Evolutionary conservation across 2,113 vertebrate genomes (phyloP).

Genomic region (Calonectris borealis): DNA sequence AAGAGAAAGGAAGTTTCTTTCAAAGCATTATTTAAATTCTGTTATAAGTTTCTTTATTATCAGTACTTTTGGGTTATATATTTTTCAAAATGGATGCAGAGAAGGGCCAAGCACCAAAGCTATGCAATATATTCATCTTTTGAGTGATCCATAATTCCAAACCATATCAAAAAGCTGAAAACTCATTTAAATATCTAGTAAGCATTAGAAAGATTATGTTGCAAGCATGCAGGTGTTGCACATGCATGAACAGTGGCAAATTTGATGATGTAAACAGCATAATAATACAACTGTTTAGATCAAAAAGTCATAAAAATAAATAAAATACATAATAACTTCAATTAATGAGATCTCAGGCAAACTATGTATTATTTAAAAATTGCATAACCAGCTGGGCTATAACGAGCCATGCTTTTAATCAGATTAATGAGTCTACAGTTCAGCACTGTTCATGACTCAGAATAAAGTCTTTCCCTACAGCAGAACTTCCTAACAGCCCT

Average conservation of each 20-base stretch:
- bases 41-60: not conserved
- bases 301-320: not conserved
- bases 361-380: not conserved
- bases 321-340: not conserved
- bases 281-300: not conserved
- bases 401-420: constrained; percentile 1
- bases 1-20: not conserved
- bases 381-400: not conserved
- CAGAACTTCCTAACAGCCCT: not conserved
- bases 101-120: not conserved
- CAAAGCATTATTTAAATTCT: not conserved
- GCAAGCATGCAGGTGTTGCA: not conserved
- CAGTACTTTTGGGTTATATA: not conserved
- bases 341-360: not conserved
- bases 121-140: not conserved
- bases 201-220: not conserved
- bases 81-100: not conserved
- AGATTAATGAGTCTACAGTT: constrained; percentile 31
- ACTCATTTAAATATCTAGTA: not conserved
- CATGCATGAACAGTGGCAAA: not conserved
- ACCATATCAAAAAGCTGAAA: not conserved
- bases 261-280: not conserved
- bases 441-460: constrained; percentile 17
- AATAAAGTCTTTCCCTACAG: not conserved
- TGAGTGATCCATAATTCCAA: not conserved